Percentiles rank a stretch among this genome's conserved stretches.
These are phyloP conservation scores for Oncorhynchus kisutch DNA, from an alignment of 2,113 vertebrate species.

Conservation along the genomic window DNA sequence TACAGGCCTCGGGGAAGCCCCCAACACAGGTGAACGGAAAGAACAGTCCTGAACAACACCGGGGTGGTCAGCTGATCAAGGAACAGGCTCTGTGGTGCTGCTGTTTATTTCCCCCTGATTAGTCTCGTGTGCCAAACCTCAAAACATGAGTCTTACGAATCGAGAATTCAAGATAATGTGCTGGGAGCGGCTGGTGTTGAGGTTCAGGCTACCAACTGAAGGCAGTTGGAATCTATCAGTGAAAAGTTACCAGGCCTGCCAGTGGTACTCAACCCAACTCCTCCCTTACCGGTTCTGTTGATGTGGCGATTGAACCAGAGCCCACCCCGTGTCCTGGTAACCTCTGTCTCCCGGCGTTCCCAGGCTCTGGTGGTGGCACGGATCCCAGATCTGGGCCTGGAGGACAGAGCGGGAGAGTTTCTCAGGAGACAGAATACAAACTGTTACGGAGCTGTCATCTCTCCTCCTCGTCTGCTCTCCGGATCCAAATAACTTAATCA, in stretches of 20 bases:
- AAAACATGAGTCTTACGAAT: no score
- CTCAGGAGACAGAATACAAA: slow-evolving; percentile 73
- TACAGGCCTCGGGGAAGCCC: slow-evolving; percentile 30
- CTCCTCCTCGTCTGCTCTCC: neutral
- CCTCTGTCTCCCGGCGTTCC: slow-evolving; percentile 60
- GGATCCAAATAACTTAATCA: slow-evolving; percentile 71
- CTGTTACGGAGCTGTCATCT: slow-evolving; percentile 16
- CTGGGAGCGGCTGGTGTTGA: no score
- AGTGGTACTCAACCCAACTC: slow-evolving; percentile 12
- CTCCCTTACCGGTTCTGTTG: slow-evolving; percentile 14
- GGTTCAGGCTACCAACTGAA: neutral
- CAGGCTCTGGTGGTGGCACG: slow-evolving; percentile 71
- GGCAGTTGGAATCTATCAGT: slow-evolving; percentile 1
- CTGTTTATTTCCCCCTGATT: slow-evolving; percentile 9
- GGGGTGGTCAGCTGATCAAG: slow-evolving; percentile 1
- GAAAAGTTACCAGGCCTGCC: slow-evolving; percentile 4
- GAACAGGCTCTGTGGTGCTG: neutral
- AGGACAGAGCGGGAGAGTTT: slow-evolving; percentile 57
- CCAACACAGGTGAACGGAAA: neutral
- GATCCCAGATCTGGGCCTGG: slow-evolving; percentile 65
- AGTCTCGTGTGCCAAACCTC: no score
- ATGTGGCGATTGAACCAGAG: slow-evolving; percentile 28
- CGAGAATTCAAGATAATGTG: no score
- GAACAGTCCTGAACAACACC: neutral
- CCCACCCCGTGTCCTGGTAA: slow-evolving; percentile 55